phyloP scores from a whole-genome alignment of 1,140 invertebrate genomes.

The Drosophila orena region DNA sequence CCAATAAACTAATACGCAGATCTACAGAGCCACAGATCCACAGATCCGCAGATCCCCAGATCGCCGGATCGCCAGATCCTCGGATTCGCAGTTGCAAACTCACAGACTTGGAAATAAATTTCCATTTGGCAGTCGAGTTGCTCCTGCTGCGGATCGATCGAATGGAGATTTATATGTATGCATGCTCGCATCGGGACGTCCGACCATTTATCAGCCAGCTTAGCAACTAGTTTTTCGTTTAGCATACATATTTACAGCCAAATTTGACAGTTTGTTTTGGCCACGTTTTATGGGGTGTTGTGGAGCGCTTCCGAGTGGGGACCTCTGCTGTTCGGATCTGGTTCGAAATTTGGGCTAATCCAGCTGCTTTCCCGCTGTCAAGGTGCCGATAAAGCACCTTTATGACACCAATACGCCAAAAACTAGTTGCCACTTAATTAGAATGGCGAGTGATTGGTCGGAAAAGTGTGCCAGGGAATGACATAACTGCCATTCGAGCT shows the following conservation, averaged over 20 bases:
- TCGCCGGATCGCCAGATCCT: too few species aligned
- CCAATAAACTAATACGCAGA: slow-evolving; percentile 56
- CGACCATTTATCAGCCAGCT: slow-evolving; percentile 54
- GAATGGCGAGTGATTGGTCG: slow-evolving; percentile 62
- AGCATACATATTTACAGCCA: slow-evolving; percentile 48
- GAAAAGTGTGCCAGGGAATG: slow-evolving; percentile 65
- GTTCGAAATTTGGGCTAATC: slow-evolving; percentile 61
- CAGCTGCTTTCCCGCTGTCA: slow-evolving; percentile 24
- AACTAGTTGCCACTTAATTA: slow-evolving; percentile 65
- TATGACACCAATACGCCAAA: slow-evolving; percentile 63
- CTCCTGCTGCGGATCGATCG: slow-evolving; percentile 53
- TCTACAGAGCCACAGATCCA: background rate
- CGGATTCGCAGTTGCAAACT: slow-evolving; percentile 23
- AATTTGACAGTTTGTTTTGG: slow-evolving; percentile 64
- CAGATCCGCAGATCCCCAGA: slow-evolving; percentile 22
- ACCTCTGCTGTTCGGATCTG: slow-evolving; percentile 9
- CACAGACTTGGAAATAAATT: slow-evolving; percentile 69
- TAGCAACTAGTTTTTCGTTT: slow-evolving; percentile 51
- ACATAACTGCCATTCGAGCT: slow-evolving; percentile 68
- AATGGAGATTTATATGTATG: slow-evolving; percentile 62
- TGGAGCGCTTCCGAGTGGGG: slow-evolving; percentile 4
- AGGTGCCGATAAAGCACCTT: slow-evolving; percentile 56
- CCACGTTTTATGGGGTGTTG: slow-evolving; percentile 23
- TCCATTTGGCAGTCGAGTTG: slow-evolving; percentile 62
- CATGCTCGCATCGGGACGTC: slow-evolving; percentile 48